Evolutionary conservation across 2,888 invertebrate genomes (phyloP).

Genomic region (Diogma glabrata): DNA sequence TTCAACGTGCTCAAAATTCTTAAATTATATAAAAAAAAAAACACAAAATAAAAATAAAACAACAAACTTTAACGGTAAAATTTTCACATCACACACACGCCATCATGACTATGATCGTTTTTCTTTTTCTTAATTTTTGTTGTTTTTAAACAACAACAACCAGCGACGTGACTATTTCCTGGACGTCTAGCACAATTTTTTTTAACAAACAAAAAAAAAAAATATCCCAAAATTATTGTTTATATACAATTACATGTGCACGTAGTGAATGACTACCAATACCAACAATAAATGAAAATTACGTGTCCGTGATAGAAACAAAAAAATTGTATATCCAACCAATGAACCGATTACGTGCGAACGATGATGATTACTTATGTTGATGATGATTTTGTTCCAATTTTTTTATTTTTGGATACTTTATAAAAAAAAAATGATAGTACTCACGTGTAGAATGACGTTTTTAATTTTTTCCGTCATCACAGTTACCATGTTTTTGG

Average conservation of each 20-base stretch:
- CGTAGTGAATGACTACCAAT: no score
- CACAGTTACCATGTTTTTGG: not conserved
- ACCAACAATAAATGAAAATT: constrained; percentile 5
- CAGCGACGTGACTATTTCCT: constrained; percentile 10
- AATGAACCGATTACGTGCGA: constrained; percentile 9
- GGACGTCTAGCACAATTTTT: constrained; percentile 5
- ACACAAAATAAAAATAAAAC: not conserved
- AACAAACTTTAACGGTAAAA: not conserved
- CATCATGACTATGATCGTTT: constrained; percentile 2
- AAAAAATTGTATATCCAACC: not conserved
- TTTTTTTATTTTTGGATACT: no score
- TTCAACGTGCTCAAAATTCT: constrained; percentile 9
- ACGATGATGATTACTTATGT: constrained; percentile 5
- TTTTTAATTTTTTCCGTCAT: not conserved
- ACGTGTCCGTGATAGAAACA: constrained; percentile 9
- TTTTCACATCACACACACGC: not conserved
- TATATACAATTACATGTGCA: not conserved
- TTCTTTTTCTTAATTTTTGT: not conserved
- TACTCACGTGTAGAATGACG: constrained; percentile 5
- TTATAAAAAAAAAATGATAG: no score
- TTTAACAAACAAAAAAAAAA: not conserved
- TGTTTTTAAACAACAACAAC: not conserved
- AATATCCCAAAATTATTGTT: constrained; percentile 2
- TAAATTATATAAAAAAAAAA: not conserved
- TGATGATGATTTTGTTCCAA: no score